phyloP scores from a whole-genome alignment of 2,113 vertebrate genomes.

The Pongo abelii region DNA sequence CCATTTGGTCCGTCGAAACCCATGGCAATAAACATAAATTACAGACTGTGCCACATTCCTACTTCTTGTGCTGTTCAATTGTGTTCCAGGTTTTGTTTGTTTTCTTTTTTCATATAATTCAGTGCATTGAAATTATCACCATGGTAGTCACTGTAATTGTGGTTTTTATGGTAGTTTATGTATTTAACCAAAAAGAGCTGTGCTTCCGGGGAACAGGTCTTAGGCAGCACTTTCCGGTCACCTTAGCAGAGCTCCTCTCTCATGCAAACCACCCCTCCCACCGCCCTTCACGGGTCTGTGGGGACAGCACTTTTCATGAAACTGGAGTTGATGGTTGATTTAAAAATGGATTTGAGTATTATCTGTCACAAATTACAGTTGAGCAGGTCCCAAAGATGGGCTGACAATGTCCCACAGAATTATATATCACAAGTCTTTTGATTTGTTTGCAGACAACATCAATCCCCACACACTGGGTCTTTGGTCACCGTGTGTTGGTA shows the following conservation, averaged over 20 bases:
- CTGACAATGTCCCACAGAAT: background rate
- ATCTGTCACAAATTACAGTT: background rate
- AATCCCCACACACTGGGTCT: background rate
- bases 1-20: background rate
- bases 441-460: background rate
- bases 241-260: background rate
- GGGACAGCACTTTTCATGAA: background rate
- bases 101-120: background rate
- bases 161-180: conserved; percentile 15
- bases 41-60: background rate
- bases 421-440: background rate
- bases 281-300: too few relatives aligned
- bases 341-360: background rate
- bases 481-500: background rate
- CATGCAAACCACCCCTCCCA: background rate
- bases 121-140: background rate
- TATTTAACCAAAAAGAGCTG: background rate
- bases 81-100: background rate
- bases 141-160: background rate
- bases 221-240: background rate
- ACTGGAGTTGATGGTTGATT: background rate
- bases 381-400: background rate
- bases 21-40: background rate
- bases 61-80: background rate
- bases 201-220: background rate